Percentiles rank a stretch among this genome's conserved stretches.
These are phyloP conservation scores for Rissa tridactyla DNA, from an alignment of 2,113 vertebrate genomes.

Conservation along the genomic window DNA sequence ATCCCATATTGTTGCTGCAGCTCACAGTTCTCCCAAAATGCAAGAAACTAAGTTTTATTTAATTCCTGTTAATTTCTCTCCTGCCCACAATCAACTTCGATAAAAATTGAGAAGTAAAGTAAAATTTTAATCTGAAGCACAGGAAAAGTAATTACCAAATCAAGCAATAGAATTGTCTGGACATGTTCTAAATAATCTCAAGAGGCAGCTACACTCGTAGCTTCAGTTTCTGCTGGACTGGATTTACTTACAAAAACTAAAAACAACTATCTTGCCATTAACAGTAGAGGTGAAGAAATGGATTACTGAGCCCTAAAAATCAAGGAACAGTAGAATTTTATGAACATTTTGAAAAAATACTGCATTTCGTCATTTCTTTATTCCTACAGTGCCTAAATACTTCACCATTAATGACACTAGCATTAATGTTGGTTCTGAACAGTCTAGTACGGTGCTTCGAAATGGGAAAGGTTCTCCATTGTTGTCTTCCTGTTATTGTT, in stretches of 20 bases:
- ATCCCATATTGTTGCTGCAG: neutral
- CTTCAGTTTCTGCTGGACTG: neutral
- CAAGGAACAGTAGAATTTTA: neutral
- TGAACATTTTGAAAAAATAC: neutral
- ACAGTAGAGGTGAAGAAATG: neutral
- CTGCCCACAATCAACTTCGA: neutral
- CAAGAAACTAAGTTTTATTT: neutral
- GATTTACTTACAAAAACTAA: neutral
- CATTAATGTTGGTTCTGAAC: neutral
- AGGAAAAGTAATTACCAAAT: neutral
- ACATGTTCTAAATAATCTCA: neutral
- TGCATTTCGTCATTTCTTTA: neutral
- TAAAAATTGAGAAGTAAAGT: neutral
- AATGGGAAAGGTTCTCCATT: neutral
- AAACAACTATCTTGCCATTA: neutral
- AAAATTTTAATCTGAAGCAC: neutral
- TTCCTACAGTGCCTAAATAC: neutral
- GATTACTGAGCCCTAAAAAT: neutral
- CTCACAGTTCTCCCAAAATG: neutral
- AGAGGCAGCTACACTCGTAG: neutral
- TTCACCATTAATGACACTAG: neutral
- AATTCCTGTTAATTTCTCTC: neutral
- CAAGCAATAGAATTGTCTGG: neutral
- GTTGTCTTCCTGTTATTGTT: slow-evolving; percentile 71
- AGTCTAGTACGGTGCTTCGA: neutral